Evolutionary conservation across 2,888 invertebrate species (phyloP), one percentile per base, ranked within the genome.

Genomic region (Orthosia gracilis): DNA sequence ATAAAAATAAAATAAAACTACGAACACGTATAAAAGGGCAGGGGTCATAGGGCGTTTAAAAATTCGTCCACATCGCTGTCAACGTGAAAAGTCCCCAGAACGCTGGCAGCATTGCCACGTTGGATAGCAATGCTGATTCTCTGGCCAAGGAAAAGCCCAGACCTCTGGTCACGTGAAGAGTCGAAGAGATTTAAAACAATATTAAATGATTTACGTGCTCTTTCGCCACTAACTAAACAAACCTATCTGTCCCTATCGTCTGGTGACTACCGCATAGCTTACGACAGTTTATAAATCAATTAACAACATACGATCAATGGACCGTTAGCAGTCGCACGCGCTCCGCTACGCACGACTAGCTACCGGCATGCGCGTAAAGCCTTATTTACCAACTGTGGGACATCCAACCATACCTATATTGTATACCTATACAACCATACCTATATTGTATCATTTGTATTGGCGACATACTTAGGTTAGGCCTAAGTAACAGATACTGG

Each of bases 301-400:
- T 85, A 83, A 81, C 77, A 77, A 79, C 76, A 76, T 74, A 84
- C 75, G 78, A 80, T 82, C 70, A 73, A 84, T 79, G 73, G 85
- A 77, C 62, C 75, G 77, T 77, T 63, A 78, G 82, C 79, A 59
- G 71, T 76, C 64, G 86, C 90, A 88, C 85, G 89, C 87, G 84
- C 85, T 57, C 57, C 72, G 88, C 47, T 78, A 89, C 89, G 93
- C 93, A 93, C 93, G 93, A 93, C 86, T 90, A 85, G 87, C 88
- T 88, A 82, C 89, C 68, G 89, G 89, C 84, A 88, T 89, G 91
- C 88, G 82, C 86, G 85, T 76, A 80, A 76, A 85, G 74, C 83
- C 78, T 83, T 83, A 80, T 76, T 70, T 76, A 69, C 74, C 57
- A 52, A 71, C 54, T 49, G 50, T 47, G 50, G 13, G 49, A 52